phyloP scores from a whole-genome alignment of 2,888 invertebrate species.

The Eutolmus rufibarbis region DNA sequence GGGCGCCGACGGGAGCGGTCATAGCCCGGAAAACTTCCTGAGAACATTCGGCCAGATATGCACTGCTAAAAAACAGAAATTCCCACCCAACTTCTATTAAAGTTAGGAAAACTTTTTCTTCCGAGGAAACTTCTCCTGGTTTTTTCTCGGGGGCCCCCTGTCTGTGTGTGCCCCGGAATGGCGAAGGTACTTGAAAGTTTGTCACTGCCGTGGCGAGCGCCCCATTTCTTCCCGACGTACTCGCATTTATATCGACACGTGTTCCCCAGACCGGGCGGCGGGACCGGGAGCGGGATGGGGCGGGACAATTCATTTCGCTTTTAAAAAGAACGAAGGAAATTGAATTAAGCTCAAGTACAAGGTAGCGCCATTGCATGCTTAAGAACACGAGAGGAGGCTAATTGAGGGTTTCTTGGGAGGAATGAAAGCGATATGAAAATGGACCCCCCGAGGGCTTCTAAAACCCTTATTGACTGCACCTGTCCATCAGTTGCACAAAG shows the following conservation, averaged over 20 bases:
- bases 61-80: conserved; percentile 28
- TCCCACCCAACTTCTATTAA: conserved; percentile 28
- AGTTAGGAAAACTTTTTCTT: conserved; percentile 36
- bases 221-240: neutral
- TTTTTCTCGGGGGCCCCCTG: neutral
- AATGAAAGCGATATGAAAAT: neutral
- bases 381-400: conserved; percentile 7
- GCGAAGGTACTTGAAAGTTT: conserved; percentile 31
- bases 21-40: conserved; percentile 32
- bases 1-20: conserved; percentile 8
- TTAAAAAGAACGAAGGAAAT: neutral
- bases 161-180: conserved; percentile 13
- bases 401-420: neutral
- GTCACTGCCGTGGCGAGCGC: conserved; percentile 25
- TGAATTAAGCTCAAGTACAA: conserved; percentile 12
- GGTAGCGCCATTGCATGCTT: conserved; percentile 9
- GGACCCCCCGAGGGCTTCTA: neutral
- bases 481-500: neutral
- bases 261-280: neutral
- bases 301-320: conserved; percentile 1
- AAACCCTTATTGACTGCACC: neutral
- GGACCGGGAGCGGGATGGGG: neutral
- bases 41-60: conserved; percentile 28
- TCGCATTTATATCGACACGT: conserved; percentile 37
- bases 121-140: conserved; percentile 20